Evolutionary conservation across 2,797 vertebrate genomes (phyloP), one percentile per base, ranked within the genome.

Genomic region (Spheniscus humboldti): DNA sequence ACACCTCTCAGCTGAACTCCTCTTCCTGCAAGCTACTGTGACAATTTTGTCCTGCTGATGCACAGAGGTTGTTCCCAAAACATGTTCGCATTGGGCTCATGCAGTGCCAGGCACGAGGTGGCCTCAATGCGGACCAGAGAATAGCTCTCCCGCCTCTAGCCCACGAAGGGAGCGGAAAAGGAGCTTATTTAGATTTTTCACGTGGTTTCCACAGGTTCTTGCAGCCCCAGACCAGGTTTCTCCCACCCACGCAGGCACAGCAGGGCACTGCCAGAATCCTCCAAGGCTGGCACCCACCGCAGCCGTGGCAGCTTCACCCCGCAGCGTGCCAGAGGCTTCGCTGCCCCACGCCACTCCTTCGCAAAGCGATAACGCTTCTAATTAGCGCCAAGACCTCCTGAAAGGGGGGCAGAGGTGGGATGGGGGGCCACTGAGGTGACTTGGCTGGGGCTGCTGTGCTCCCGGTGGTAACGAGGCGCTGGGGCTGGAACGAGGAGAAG

Each of bases 321-420:
- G 3, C 0, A 1, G 63, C 30, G 20, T 28, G 19, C 25, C 50
- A 97, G 94, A 97, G 80, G 88, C 43, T 95, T 94, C 19, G 2
- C 95, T 96, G 94, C 94, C 90, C 63, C 66, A 13, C 4, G 3
- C 63, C 19, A 3, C 84, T 97, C 86, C 94, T 93, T 85, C 1
- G 7, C 81, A 95, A 94, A 93, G 91, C 4, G 53, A 93, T 96
- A 97, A 94, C 9, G 3, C 53, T 94, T 81, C 95, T 92, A 97
- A 96, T 97, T 97, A 98, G 96, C 24, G 30, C 47, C 2, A 37
- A 92, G 88, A 90, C 62, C 94, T 90, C 89, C 90, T 11, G 11
- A 86, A 92, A 79, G 6, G 18, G 47, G 68, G 60, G 28, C 23
- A 67, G 19, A 67, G 28, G 8, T 0, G 0, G 35, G 17, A 33